phyloP scores from a whole-genome alignment of 2,888 invertebrate genomes.

The Zygaena filipendulae region DNA sequence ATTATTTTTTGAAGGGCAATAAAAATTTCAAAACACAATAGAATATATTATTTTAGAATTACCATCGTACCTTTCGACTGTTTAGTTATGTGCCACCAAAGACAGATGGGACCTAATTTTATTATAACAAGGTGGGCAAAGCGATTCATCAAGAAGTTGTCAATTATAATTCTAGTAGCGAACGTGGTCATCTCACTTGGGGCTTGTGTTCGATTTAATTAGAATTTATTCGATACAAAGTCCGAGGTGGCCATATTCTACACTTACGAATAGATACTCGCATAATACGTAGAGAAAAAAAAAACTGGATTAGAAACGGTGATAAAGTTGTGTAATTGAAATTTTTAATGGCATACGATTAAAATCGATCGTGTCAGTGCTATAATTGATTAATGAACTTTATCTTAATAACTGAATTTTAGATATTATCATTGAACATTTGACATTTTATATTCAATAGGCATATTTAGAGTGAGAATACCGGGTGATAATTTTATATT shows the following conservation, averaged over 20 bases:
- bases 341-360: not conserved
- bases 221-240: conserved; percentile 54
- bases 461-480: too few relatives aligned
- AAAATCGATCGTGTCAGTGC: not conserved
- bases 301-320: too few relatives aligned
- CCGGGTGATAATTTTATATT: too few relatives aligned
- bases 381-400: not conserved
- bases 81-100: conserved; percentile 33
- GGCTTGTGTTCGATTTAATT: conserved; percentile 49
- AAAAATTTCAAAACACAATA: conserved; percentile 25
- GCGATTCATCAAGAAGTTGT: conserved; percentile 62
- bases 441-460: too few relatives aligned
- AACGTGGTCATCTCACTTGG: conserved; percentile 37
- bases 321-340: not conserved
- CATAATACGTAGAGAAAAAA: too few relatives aligned
- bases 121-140: conserved; percentile 54
- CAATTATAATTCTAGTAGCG: conserved; percentile 49
- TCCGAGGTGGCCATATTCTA: conserved; percentile 10
- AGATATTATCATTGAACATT: too few relatives aligned
- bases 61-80: conserved; percentile 39
- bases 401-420: not conserved
- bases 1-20: conserved; percentile 18
- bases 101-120: conserved; percentile 49
- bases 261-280: conserved; percentile 1
- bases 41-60: conserved; percentile 49